Base-by-base conservation (phyloP, 2,113 vertebrate genomes). In the Salvelinus namaycush region DNA sequence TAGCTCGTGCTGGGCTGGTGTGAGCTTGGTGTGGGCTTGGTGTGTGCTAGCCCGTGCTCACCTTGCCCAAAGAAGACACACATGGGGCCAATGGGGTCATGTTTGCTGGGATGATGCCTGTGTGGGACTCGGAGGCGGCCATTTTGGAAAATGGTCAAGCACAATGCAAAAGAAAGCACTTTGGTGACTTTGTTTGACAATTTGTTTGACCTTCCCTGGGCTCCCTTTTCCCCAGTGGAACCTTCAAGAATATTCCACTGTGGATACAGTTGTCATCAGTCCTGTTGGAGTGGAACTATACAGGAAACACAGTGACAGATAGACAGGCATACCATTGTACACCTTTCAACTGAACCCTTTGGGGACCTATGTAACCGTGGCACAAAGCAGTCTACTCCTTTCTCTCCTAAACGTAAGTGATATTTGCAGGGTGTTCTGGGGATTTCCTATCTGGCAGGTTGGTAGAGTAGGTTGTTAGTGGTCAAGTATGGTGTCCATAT, bases 71-170 rank as follows among this genome's bases (percentile, higher is more conserved):
- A 2, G 39, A 44, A 44, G 3, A 44, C 9, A 2, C 39, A 9
- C 34, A 39, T 39, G 1, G 34, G 34, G 34, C 39, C 9, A 44
- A 44, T 44, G 2, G 39, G 39, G 39, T 44, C 39, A 11, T 44
- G 39, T 11, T 44, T 44, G 39, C 39, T 79, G 27, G 74, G 1
- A 71, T 34, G 68, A n/a, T 70, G 24, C 9, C 57, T 70, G 22
- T 27, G 39, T 18, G 70, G 9, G 39, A 2, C 62, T 74, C 59
- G 34, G 27, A 64, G 76, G 57, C 11, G 75, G 64, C 26, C 12
- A 39, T 65, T 34, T 65, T 78, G 77, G 73, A 31, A 49, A 34
- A 67, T 20, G 18, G 57, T 73, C 76, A 84, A 78, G 62, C 70
- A 74, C 60, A 75, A 83, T 49, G 13, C 68, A 72, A 34, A 68